These are phyloP conservation scores for Tachyglossus aculeatus DNA, from an alignment of 2,797 vertebrate genomes.

Conservation along the genomic window DNA sequence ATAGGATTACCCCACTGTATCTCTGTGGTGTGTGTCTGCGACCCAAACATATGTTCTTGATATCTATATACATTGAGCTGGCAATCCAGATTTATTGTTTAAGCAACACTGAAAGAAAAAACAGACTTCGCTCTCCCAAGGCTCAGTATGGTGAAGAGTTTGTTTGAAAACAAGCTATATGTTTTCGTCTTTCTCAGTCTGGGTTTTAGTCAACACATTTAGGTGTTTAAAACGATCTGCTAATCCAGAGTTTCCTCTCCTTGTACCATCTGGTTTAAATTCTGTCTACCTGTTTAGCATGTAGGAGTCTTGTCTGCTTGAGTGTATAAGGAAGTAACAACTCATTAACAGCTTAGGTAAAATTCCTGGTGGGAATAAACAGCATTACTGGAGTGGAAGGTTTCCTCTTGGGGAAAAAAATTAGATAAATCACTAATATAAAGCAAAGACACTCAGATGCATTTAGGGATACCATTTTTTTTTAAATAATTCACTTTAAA, in stretches of 20 bases:
- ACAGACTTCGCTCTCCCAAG: conserved; percentile 3
- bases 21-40: conserved; percentile 3
- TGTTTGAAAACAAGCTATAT: conserved; percentile 40
- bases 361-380: conserved; percentile 63
- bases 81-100: conserved; percentile 15
- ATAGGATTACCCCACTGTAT: neutral
- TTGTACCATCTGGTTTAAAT: conserved; percentile 66
- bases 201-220: conserved; percentile 29
- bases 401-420: conserved; percentile 59
- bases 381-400: conserved; percentile 41
- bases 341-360: conserved; percentile 71
- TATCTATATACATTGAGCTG: neutral
- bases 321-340: conserved; percentile 69
- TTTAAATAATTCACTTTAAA: too few species aligned
- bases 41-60: neutral
- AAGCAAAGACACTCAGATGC: conserved; percentile 37
- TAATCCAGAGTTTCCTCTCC: conserved; percentile 62
- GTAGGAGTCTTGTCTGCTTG: conserved; percentile 46
- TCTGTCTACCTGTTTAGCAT: conserved; percentile 61
- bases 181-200: conserved; percentile 42
- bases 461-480: too few species aligned
- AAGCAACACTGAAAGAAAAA: conserved; percentile 14
- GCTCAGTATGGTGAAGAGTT: conserved; percentile 25
- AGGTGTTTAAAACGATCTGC: conserved; percentile 59
- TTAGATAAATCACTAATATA: conserved; percentile 36